Percentiles rank a stretch among this genome's conserved stretches.
phyloP scores from a whole-genome alignment of 2,113 vertebrate species.

The Crypturellus undulatus region DNA sequence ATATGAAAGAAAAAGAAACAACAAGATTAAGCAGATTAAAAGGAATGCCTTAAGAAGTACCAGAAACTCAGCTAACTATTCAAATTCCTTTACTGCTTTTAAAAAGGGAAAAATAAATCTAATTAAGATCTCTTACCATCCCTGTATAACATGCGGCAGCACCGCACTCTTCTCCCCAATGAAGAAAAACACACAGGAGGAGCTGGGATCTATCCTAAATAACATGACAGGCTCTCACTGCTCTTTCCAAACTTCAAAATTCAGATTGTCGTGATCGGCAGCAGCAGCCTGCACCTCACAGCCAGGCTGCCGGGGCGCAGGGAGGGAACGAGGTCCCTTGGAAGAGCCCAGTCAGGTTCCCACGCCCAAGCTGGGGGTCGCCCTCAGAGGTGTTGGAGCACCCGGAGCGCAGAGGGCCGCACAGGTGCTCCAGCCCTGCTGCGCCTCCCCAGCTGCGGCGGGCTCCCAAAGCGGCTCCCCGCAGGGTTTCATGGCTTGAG shows the following conservation, averaged over 20 bases:
- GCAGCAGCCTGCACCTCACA: background rate
- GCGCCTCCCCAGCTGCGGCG: background rate
- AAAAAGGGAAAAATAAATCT: background rate
- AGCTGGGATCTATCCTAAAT: background rate
- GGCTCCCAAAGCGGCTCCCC: background rate
- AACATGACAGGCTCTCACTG: background rate
- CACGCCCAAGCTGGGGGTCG: background rate
- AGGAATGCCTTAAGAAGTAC: background rate
- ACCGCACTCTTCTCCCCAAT: background rate
- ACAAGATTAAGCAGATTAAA: background rate
- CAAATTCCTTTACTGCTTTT: background rate
- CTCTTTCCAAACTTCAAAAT: background rate
- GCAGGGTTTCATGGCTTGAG: conserved; percentile 5
- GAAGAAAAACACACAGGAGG: background rate
- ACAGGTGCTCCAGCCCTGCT: background rate
- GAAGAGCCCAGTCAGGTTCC: background rate
- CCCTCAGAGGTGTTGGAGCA: background rate
- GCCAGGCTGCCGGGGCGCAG: background rate
- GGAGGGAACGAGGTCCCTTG: background rate
- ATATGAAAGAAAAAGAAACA: background rate
- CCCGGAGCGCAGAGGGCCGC: background rate
- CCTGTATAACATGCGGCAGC: background rate
- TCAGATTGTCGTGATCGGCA: background rate
- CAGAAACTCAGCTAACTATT: background rate
- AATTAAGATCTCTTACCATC: background rate